Evolutionary conservation across 2,113 vertebrate genomes (phyloP), one percentile per base, ranked within the genome.

Genomic region (Archocentrus centrarchus): DNA sequence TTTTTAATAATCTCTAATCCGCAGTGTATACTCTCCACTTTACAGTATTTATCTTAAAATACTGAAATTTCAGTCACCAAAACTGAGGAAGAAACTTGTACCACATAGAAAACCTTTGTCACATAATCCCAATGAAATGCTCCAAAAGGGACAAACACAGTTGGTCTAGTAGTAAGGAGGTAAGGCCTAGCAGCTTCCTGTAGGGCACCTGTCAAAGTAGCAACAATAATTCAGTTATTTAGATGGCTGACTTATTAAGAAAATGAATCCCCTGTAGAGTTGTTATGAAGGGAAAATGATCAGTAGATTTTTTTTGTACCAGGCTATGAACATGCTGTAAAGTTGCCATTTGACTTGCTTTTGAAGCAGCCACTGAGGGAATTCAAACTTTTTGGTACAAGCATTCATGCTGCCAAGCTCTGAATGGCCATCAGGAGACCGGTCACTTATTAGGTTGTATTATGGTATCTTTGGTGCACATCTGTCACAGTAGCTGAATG

Each of bases 181-280:
- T 18, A 6, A 68, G 22, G 0, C 64, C 41, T 1, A 0, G 47
- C 47, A 0, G 27, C 47, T 73, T 73, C 47, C 17, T 53, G 66
- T 20, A 13, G 24, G 44, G 10, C 1, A 70, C 44, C 11, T 70
- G 24, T 53, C 6, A 7, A 70, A 70, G 24, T 50, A 50, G 44
- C 66, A 70, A 17, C 44, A 30, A 44, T 6, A 6, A 20, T 70
- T 20, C 30, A 32, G 30, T 32, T 32, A 32, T 32, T 32, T 32
- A 32, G 30, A 32, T 32, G 30, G 50, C 18, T 70, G 24, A 7
- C 2, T 0, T 50, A 27, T 47, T 50, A 70, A 70, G 37, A 68
- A 68, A 68, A 47, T 47, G 41, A 17, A 50, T 27, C 41, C 27
- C 0, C 0, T 70, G 22, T 70, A 13, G 44, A 70, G 41, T 32